phyloP scores from a whole-genome alignment of 2,797 vertebrate genomes.

The Spheniscus humboldti region DNA sequence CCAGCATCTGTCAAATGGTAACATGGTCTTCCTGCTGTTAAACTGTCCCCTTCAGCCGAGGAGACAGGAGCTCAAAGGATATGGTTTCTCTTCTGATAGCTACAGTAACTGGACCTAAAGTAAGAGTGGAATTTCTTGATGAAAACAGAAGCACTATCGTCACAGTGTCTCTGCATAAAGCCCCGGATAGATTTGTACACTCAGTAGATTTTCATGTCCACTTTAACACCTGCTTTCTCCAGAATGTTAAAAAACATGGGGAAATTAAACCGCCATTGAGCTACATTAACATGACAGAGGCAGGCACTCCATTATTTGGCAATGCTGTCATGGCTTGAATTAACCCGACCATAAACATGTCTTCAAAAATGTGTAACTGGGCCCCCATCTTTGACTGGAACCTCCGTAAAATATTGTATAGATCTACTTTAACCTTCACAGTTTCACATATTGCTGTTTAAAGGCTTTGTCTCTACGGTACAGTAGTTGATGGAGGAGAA shows the following conservation, averaged over 20 bases:
- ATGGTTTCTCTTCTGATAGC: background rate
- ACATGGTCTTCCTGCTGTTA: background rate
- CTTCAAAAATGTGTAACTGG: background rate
- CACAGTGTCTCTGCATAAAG: background rate
- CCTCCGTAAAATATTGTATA: background rate
- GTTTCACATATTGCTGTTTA: background rate
- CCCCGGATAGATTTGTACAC: background rate
- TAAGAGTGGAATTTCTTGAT: background rate
- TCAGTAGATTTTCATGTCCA: background rate
- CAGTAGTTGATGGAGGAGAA: background rate
- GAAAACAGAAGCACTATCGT: background rate
- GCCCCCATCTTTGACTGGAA: background rate
- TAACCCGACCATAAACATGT: background rate
- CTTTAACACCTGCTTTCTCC: background rate
- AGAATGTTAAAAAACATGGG: background rate
- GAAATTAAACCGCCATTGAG: background rate
- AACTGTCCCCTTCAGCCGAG: background rate
- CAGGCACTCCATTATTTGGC: background rate
- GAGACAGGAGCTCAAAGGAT: background rate
- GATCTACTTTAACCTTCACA: background rate
- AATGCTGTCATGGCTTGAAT: background rate
- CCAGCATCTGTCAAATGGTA: background rate
- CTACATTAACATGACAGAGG: background rate
- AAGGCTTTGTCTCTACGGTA: background rate
- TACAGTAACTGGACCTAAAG: background rate